These are phyloP conservation scores for Tipula confusa DNA, from an alignment of 2,888 invertebrate species.

Conservation along the genomic window DNA sequence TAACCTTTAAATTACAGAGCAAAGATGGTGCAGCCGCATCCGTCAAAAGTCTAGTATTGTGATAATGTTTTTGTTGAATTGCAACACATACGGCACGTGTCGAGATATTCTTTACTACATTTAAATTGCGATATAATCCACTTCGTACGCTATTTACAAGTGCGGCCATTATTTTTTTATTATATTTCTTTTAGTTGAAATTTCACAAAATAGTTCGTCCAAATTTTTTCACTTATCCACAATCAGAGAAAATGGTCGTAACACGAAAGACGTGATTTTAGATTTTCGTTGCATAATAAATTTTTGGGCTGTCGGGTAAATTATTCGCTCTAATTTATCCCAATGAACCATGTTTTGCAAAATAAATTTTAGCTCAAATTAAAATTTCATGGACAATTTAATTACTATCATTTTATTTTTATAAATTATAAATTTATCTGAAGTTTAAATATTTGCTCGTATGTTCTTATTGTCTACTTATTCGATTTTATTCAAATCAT, in stretches of 20 bases:
- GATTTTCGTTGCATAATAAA: slow-evolving; percentile 20
- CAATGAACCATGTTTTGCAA: too few relatives aligned
- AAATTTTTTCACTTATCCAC: background rate
- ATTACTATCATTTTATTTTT: too few relatives aligned
- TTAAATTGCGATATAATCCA: background rate
- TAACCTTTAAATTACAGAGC: background rate
- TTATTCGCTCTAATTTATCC: too few relatives aligned
- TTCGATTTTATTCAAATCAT: too few relatives aligned
- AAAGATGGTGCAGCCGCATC: slow-evolving; percentile 30
- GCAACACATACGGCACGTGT: background rate
- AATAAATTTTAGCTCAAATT: too few relatives aligned
- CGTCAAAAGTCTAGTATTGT: slow-evolving; percentile 29
- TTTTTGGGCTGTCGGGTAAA: background rate
- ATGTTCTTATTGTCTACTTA: too few relatives aligned
- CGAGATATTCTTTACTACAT: background rate
- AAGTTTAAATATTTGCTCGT: too few relatives aligned
- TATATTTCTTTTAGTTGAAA: background rate
- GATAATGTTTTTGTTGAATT: slow-evolving; percentile 27
- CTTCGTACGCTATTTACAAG: background rate
- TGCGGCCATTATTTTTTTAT: background rate
- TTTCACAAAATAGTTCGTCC: background rate
- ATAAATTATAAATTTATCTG: too few relatives aligned
- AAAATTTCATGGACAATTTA: too few relatives aligned
- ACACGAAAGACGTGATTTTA: slow-evolving; percentile 28
- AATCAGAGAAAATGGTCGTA: background rate